Base-by-base conservation (phyloP, 2,113 vertebrate genomes). In the Bungarus multicinctus region DNA sequence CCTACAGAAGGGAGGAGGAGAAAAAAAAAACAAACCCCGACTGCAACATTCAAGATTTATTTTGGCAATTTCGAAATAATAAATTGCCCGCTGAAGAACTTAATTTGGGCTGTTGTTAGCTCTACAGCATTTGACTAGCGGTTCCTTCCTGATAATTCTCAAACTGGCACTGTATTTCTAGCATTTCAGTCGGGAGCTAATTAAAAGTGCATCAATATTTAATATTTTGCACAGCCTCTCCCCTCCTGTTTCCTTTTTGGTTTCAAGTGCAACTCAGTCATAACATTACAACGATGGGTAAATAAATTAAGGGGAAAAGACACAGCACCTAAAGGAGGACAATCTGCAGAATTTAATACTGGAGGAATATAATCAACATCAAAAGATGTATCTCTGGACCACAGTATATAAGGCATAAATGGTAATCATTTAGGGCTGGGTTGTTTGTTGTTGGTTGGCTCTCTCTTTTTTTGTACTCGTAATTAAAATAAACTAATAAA, bases 401-500 rank as follows among this genome's bases (percentile, higher is more conserved):
- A 91, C 87, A 52, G 89, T 87, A 94, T 87, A 94, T 94, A 96
- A 94, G 93, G 45, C 50, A 96, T 91, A 96, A 96, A 96, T 92
- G 88, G 95, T 94, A 86, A 93, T 92, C 93, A 96, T 94, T 96
- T 96, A 94, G 90, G 95, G 60, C 95, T 91, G 90, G 96, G 93
- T 93, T 93, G 23, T 25, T 58, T 9, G 23, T 94, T 69, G 34
- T 81, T 81, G 16, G 69, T 30, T 30, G 47, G 47, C 47, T 50
- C 20, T 4, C 20, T 18, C 12, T n/a, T 64, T 81, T 97, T 97
- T 95, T 93, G 95, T 96, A 96, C 96, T 96, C 97, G 97, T 97
- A 96, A 96, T 97, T 95, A 96, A 96, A 96, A 96, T 96, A 97
- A 97, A 97, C 97, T 96, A 97, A 97, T 97, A 97, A 97, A 97